A percentile compares a stretch with the other conserved stretches of the same genome.
These are phyloP conservation scores for Apis laboriosa DNA, from an alignment of 1,140 invertebrate genomes.

Conservation along the genomic window DNA sequence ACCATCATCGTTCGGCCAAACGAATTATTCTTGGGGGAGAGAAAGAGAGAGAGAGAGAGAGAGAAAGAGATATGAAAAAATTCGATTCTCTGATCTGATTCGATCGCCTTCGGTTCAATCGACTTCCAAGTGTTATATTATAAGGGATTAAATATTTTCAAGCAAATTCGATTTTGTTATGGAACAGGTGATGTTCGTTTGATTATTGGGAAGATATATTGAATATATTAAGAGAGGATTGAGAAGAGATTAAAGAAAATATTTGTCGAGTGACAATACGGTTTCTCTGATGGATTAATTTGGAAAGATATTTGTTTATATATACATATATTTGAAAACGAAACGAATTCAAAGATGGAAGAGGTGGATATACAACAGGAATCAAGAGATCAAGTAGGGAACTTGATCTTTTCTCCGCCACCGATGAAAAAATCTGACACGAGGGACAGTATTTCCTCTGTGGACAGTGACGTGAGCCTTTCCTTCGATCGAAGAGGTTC, in stretches of 20 bases:
- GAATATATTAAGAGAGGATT: not conserved
- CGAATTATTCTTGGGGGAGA: not conserved
- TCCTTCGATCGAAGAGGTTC: constrained; percentile 81
- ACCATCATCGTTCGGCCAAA: not conserved
- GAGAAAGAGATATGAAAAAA: not conserved
- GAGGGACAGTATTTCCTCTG: constrained; percentile 84
- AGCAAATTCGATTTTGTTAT: not conserved
- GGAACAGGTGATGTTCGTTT: not conserved
- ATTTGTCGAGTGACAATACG: not conserved
- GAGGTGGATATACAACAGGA: constrained; percentile 71
- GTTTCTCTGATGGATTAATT: constrained; percentile 9
- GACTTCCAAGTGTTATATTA: not conserved
- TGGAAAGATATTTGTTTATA: not conserved
- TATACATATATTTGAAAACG: not conserved
- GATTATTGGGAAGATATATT: not conserved
- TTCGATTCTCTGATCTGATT: not conserved
- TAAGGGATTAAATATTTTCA: not conserved
- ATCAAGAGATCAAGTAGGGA: constrained; percentile 73
- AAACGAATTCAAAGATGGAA: constrained; percentile 60
- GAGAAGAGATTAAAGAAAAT: not conserved
- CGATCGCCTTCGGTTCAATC: not conserved
- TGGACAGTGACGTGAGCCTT: constrained; percentile 84
- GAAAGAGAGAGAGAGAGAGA: not conserved
- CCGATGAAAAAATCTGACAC: constrained; percentile 83
- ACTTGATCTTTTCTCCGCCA: constrained; percentile 73